phyloP scores from a whole-genome alignment of 1,140 invertebrate species.

The Procambarus clarkii region DNA sequence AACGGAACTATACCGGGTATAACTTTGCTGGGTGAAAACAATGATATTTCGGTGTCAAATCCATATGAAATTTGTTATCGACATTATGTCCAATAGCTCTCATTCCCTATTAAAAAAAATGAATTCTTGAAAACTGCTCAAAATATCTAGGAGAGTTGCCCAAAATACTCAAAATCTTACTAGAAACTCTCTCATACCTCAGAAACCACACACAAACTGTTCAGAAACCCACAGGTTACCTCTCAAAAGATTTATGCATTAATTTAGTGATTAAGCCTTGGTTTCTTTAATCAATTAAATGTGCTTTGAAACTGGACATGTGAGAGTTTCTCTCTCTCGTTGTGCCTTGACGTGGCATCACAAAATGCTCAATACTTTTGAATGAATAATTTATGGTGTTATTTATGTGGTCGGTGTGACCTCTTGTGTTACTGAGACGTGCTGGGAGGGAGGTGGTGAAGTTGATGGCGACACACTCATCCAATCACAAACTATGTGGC shows the following conservation, averaged over 20 bases:
- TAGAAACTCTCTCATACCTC: no score
- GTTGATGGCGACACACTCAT: background rate
- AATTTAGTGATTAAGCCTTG: background rate
- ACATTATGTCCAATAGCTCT: background rate
- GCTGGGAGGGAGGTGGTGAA: background rate
- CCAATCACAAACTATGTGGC: no score
- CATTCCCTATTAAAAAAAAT: background rate
- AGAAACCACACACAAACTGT: background rate
- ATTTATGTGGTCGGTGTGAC: background rate
- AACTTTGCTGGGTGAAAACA: background rate
- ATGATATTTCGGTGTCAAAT: background rate
- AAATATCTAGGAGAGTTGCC: background rate
- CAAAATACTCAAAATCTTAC: background rate
- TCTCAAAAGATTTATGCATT: background rate
- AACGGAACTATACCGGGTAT: background rate
- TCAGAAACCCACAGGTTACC: background rate
- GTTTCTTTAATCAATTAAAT: background rate
- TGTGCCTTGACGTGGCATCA: conserved; percentile 27
- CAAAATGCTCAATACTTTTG: conserved; percentile 23
- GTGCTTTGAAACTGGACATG: background rate
- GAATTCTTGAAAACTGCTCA: background rate
- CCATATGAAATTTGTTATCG: background rate
- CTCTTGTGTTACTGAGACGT: background rate
- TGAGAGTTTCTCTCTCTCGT: background rate
- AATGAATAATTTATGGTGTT: background rate